Conservation (phyloP, 2,888 invertebrate genomes). For the Epirrhoe alternata region DNA sequence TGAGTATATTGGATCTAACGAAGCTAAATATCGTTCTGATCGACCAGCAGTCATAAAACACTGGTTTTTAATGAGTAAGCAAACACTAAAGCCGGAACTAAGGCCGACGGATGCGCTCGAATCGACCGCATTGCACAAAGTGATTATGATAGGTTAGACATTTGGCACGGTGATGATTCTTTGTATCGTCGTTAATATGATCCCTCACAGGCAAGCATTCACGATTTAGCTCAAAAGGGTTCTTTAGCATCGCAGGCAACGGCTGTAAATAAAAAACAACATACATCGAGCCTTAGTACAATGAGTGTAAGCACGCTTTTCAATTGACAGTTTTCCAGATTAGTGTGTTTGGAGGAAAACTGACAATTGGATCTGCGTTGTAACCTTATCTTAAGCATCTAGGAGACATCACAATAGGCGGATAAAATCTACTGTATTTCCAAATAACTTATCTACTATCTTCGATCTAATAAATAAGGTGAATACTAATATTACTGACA, state of each 20-base stretch:
- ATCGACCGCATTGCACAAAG: slow-evolving; percentile 73
- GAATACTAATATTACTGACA: slow-evolving; percentile 53
- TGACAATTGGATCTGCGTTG: slow-evolving; percentile 64
- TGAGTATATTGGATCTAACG: slow-evolving; percentile 70
- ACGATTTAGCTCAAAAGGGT: slow-evolving; percentile 85
- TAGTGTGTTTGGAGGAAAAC: slow-evolving; percentile 52
- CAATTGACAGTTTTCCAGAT: slow-evolving; percentile 63
- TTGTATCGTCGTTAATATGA: slow-evolving; percentile 84
- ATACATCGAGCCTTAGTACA: slow-evolving; percentile 85
- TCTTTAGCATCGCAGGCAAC: slow-evolving; percentile 85
- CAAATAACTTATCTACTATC: slow-evolving; percentile 30
- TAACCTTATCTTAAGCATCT: slow-evolving; percentile 77
- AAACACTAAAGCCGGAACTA: slow-evolving; percentile 72
- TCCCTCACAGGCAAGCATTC: slow-evolving; percentile 85
- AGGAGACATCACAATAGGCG: slow-evolving; percentile 63
- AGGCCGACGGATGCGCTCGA: slow-evolving; percentile 55
- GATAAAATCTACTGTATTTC: slow-evolving; percentile 36
- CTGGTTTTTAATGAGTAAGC: slow-evolving; percentile 78
- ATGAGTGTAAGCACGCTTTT: slow-evolving; percentile 70
- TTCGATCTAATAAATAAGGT: slow-evolving; percentile 35
- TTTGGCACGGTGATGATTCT: slow-evolving; percentile 81
- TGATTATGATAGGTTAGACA: slow-evolving; percentile 80
- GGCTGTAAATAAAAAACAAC: slow-evolving; percentile 86
- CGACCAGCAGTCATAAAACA: slow-evolving; percentile 77
- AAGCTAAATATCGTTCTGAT: slow-evolving; percentile 44